These are phyloP conservation scores for Amblyopsis hoosieri DNA, from an alignment of 2,797 vertebrate species.

Conservation along the genomic window DNA sequence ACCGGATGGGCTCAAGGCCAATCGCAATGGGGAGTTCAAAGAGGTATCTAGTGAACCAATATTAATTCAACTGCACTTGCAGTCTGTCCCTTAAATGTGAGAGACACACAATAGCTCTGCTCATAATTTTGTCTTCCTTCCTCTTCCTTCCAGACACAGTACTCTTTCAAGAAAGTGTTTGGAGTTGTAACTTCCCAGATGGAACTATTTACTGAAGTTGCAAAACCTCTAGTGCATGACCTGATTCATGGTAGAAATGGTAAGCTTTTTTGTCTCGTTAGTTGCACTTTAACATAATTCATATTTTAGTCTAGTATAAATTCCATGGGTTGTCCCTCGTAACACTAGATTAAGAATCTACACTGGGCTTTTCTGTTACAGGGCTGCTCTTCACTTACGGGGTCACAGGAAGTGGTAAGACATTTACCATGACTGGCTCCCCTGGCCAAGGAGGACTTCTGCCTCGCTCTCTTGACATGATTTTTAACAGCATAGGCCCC, in stretches of 20 bases:
- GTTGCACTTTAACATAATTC: background rate
- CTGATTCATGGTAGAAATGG: constrained; percentile 93
- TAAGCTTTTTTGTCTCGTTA: constrained; percentile 51
- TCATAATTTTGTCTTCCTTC: constrained; percentile 15
- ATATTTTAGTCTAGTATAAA: background rate
- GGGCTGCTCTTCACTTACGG: constrained; percentile 96
- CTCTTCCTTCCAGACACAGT: constrained; percentile 84
- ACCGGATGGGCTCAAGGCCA: constrained; percentile 86
- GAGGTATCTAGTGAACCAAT: constrained; percentile 78
- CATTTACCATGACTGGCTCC: constrained; percentile 94
- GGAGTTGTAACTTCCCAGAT: constrained; percentile 83
- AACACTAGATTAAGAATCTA: background rate
- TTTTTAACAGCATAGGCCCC: constrained; percentile 91
- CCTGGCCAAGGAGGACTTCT: constrained; percentile 92
- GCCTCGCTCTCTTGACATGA: constrained; percentile 93
- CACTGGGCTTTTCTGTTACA: constrained; percentile 53
- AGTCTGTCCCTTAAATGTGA: background rate
- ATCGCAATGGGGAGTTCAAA: constrained; percentile 91
- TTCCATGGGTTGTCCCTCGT: background rate
- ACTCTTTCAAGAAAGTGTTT: constrained; percentile 95
- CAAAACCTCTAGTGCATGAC: constrained; percentile 90
- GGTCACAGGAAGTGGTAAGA: constrained; percentile 96
- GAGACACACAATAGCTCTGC: background rate
- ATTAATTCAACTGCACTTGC: background rate
- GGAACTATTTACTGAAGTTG: constrained; percentile 88